phyloP scores from a whole-genome alignment of 2,797 vertebrate species.

The Pseudomugil tenellus region DNA sequence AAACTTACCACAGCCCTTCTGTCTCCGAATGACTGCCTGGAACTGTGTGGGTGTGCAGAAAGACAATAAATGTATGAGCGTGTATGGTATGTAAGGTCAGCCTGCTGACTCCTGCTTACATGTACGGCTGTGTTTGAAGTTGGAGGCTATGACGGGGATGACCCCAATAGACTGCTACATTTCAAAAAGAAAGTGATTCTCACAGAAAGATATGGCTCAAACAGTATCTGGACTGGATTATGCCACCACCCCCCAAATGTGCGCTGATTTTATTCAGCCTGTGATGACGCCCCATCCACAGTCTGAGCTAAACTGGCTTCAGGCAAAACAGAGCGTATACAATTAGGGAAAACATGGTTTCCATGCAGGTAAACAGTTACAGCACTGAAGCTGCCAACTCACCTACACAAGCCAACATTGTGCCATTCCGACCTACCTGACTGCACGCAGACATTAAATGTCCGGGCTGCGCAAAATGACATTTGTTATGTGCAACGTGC shows the following conservation, averaged over 20 bases:
- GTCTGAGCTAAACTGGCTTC: conserved; percentile 28
- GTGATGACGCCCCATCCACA: conserved; percentile 15
- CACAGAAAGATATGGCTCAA: conserved; percentile 40
- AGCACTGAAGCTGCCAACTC: conserved; percentile 36
- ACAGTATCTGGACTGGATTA: conserved; percentile 27
- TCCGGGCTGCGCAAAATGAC: neutral
- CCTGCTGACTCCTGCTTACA: conserved; percentile 14
- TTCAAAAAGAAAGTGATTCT: conserved; percentile 44
- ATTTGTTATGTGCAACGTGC: too few species aligned
- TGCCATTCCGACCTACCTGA: conserved; percentile 15
- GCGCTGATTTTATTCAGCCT: conserved; percentile 36
- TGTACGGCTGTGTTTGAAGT: neutral
- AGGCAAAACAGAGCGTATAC: conserved; percentile 58
- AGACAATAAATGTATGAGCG: neutral
- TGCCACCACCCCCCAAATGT: neutral
- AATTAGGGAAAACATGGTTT: conserved; percentile 64
- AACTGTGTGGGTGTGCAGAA: neutral
- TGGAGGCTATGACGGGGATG: conserved; percentile 27
- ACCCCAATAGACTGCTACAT: conserved; percentile 43
- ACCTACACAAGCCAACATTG: conserved; percentile 26
- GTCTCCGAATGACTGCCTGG: conserved; percentile 33
- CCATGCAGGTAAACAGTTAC: conserved; percentile 69
- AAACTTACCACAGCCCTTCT: conserved; percentile 38
- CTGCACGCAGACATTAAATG: conserved; percentile 5
- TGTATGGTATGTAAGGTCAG: neutral